A percentile compares a stretch with the other conserved stretches of the same genome.
Evolutionary conservation across 2,113 vertebrate genomes (phyloP).

Genomic region (Aleadryas rufinucha): DNA sequence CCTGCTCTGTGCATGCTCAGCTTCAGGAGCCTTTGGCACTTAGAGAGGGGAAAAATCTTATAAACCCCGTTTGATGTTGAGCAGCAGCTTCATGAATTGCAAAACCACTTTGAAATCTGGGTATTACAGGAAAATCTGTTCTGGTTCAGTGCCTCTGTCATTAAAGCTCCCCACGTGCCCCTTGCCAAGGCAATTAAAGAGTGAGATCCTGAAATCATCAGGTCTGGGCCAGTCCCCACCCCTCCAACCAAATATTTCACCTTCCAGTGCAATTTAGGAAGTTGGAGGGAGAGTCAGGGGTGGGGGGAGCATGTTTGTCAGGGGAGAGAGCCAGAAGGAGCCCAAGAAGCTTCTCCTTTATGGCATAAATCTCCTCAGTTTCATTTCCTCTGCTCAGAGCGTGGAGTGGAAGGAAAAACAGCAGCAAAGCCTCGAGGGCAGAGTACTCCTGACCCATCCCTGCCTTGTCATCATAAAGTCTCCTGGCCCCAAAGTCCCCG

Average conservation of each 20-base stretch:
- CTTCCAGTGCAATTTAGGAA: neutral
- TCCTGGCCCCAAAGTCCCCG: neutral
- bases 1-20: neutral
- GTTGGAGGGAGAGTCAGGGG: neutral
- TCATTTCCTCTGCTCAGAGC: constrained; percentile 3
- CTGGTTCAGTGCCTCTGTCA: constrained; percentile 19
- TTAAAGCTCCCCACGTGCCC: neutral
- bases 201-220: neutral
- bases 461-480: constrained; percentile 12
- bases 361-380: neutral
- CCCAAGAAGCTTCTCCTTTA: neutral
- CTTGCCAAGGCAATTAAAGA: constrained; percentile 15
- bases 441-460: constrained; percentile 23
- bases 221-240: neutral
- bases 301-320: neutral
- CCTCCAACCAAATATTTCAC: neutral
- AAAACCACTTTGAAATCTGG: neutral
- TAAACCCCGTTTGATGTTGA: neutral
- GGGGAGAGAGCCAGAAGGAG: neutral
- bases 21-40: neutral
- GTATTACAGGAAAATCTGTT: neutral
- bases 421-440: constrained; percentile 1
- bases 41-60: neutral
- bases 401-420: neutral
- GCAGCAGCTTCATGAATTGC: constrained; percentile 39